Percentiles rank a stretch among this genome's conserved stretches.
Conservation (phyloP, 2,113 vertebrate genomes). For the Cardinalis cardinalis region DNA sequence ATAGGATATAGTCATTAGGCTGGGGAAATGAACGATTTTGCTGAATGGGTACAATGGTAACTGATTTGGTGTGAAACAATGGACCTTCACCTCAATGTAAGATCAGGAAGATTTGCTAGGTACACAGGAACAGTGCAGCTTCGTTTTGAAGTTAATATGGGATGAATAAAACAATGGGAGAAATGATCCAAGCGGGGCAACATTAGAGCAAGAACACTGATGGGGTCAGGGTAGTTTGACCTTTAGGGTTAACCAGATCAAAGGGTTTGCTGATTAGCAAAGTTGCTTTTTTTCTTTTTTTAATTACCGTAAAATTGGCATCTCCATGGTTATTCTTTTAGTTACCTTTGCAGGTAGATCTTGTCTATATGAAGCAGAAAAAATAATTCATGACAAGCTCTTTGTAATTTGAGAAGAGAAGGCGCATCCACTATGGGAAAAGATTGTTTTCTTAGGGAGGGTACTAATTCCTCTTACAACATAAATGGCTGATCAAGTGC, state of each 20-base stretch:
- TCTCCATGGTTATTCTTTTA: conserved; percentile 38
- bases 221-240: conserved; percentile 74
- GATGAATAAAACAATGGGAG: conserved; percentile 74
- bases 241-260: conserved; percentile 81
- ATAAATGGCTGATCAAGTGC: neutral
- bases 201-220: conserved; percentile 65
- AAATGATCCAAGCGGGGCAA: conserved; percentile 67
- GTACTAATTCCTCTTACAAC: neutral
- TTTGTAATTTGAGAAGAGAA: conserved; percentile 35
- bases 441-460: neutral
- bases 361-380: neutral
- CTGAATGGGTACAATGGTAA: conserved; percentile 70
- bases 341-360: conserved; percentile 63
- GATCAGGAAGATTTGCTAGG: conserved; percentile 73
- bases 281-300: conserved; percentile 54
- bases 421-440: neutral
- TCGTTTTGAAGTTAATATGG: conserved; percentile 78
- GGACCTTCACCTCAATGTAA: conserved; percentile 65
- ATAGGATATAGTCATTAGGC: conserved; percentile 74
- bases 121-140: conserved; percentile 69
- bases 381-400: conserved; percentile 19
- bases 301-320: conserved; percentile 73
- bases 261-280: conserved; percentile 69
- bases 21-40: conserved; percentile 75
- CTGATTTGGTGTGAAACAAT: conserved; percentile 68